phyloP scores from a whole-genome alignment of 2,797 vertebrate genomes.

The Sebastes vulpes region DNA sequence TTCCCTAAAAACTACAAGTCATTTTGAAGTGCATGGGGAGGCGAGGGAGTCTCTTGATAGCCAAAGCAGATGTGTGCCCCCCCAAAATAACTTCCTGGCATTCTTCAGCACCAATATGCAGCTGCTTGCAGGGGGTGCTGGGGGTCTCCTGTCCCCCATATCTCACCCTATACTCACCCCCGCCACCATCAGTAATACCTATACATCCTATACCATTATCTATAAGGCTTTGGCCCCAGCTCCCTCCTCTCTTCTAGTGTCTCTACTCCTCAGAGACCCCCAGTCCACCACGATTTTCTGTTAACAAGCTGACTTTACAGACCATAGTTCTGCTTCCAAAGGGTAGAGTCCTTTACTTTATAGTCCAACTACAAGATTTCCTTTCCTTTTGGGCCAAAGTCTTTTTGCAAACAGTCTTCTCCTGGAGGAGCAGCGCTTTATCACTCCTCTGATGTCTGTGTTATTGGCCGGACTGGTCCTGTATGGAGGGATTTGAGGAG shows the following conservation, averaged over 20 bases:
- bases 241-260: neutral
- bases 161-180: neutral
- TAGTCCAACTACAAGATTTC: neutral
- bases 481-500: constrained; percentile 31
- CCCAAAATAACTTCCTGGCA: constrained; percentile 45
- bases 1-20: constrained; percentile 17
- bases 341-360: neutral
- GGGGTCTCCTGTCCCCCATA: constrained; percentile 9
- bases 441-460: constrained; percentile 38
- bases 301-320: constrained; percentile 4
- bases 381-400: constrained; percentile 13
- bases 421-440: constrained; percentile 28
- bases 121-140: constrained; percentile 57
- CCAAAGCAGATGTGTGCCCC: constrained; percentile 77
- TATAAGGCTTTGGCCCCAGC: neutral
- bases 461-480: constrained; percentile 39
- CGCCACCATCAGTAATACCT: neutral
- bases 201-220: constrained; percentile 5
- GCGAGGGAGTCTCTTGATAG: constrained; percentile 49
- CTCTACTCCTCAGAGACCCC: neutral
- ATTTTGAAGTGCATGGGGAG: constrained; percentile 27
- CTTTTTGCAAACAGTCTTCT: constrained; percentile 18
- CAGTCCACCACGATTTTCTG: neutral
- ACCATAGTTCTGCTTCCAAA: constrained; percentile 3
- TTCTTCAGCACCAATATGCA: constrained; percentile 60